A percentile compares a stretch with the other conserved stretches of the same genome.
phyloP scores from a whole-genome alignment of 2,113 vertebrate genomes.

The Poeciliopsis turrubarensis region DNA sequence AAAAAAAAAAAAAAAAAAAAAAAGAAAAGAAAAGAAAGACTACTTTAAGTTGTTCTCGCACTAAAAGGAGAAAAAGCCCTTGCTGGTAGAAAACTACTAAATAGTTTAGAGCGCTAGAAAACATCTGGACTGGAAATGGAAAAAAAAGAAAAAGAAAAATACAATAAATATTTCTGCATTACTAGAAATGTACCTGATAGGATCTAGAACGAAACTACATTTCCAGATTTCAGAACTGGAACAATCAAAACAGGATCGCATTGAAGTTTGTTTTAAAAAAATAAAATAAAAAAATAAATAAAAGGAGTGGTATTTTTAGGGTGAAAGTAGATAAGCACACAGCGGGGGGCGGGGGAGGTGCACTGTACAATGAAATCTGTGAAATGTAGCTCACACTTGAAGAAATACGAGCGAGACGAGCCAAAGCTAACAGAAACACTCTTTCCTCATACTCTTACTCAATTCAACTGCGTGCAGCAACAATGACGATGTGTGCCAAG shows the following conservation, averaged over 20 bases:
- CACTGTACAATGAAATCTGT: constrained; percentile 16
- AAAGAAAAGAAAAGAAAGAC: not conserved
- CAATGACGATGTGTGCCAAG: not conserved
- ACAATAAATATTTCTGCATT: not conserved
- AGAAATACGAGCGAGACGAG: not conserved
- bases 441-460: not conserved
- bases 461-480: not conserved
- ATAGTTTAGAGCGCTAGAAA: not conserved
- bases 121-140: not conserved
- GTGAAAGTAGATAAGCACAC: constrained; percentile 52
- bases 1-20: not conserved
- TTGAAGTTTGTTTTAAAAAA: constrained; percentile 19
- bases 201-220: constrained; percentile 7
- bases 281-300: too few relatives aligned
- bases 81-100: not conserved
- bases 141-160: too few relatives aligned
- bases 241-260: constrained; percentile 18
- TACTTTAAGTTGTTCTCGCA: not conserved
- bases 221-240: constrained; percentile 4
- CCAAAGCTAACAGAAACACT: not conserved
- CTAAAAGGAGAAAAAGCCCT: not conserved
- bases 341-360: constrained; percentile 8
- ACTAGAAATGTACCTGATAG: not conserved
- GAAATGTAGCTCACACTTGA: not conserved
- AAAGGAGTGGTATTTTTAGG: constrained; percentile 41